Evolutionary conservation across 2,113 vertebrate genomes (phyloP).

Genomic region (Neotragus moschatus): DNA sequence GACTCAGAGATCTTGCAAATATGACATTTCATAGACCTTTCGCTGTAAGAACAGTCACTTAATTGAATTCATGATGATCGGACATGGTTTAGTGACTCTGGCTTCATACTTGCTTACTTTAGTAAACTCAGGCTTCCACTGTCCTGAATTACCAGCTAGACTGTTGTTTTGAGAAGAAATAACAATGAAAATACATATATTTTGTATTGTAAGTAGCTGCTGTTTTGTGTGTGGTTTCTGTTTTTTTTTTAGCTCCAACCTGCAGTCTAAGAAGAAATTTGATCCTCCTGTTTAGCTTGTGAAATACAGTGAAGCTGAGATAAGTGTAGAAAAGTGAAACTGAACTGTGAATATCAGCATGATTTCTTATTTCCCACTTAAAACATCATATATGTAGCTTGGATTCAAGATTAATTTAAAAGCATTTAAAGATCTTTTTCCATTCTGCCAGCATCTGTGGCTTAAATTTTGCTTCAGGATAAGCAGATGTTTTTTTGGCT

Average conservation of each 20-base stretch:
- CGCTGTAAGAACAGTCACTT: neutral
- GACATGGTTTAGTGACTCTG: neutral
- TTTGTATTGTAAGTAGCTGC: neutral
- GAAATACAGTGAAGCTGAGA: neutral
- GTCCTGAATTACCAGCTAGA: neutral
- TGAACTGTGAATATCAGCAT: neutral
- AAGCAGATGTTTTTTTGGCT: neutral
- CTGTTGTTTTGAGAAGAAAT: neutral
- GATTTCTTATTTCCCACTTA: neutral
- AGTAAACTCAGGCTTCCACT: neutral
- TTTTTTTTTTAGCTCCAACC: neutral
- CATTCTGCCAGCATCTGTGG: neutral
- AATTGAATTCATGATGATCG: neutral
- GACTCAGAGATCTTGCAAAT: neutral
- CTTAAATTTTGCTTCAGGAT: slow-evolving; percentile 23
- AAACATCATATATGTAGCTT: neutral
- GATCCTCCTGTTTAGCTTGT: neutral
- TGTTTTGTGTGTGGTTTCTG: neutral
- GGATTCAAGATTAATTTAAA: neutral
- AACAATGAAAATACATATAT: neutral
- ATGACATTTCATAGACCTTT: slow-evolving; percentile 12
- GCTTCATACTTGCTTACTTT: neutral
- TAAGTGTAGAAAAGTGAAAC: neutral
- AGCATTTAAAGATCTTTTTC: neutral
- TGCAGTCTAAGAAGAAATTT: neutral